These are phyloP conservation scores for Hydractinia echinata DNA, from an alignment of 30 jellyfish, hydroid and myxozoan genomes.

Conservation along the genomic window DNA sequence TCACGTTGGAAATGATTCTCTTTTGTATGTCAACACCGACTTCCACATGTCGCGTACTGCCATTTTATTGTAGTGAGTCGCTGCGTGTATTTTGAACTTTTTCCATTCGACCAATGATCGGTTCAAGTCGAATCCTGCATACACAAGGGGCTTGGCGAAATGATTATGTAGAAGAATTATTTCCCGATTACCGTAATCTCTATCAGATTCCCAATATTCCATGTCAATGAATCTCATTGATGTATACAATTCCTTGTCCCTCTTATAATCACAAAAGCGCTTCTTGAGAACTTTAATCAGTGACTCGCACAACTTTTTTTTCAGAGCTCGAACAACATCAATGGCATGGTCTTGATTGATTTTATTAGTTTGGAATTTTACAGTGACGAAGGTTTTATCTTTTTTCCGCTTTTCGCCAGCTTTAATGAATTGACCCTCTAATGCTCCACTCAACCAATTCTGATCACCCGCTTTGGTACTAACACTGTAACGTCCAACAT, in stretches of 20 bases:
- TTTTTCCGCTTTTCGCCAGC: constrained; percentile 39
- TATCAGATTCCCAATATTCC: constrained; percentile 23
- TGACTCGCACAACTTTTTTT: neutral
- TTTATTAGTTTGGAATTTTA: constrained; percentile 12
- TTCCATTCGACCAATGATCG: constrained; percentile 32
- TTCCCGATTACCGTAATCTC: constrained; percentile 29
- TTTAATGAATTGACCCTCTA: constrained; percentile 22
- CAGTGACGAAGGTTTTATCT: constrained; percentile 25
- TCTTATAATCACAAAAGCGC: constrained; percentile 17
- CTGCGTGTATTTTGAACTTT: constrained; percentile 26
- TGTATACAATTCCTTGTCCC: constrained; percentile 21
- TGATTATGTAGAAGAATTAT: constrained; percentile 22
- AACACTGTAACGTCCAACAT: neutral
- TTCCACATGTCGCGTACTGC: constrained; percentile 15
- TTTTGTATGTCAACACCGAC: neutral
- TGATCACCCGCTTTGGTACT: too few relatives aligned
- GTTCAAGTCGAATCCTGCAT: constrained; percentile 24
- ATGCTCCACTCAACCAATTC: too few relatives aligned
- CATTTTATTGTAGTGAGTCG: constrained; percentile 16
- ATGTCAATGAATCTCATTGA: constrained; percentile 32
- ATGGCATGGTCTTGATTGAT: neutral
- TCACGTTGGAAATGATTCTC: constrained; percentile 8
- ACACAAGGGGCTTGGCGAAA: constrained; percentile 22
- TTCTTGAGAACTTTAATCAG: constrained; percentile 5
- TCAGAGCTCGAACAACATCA: neutral